Conservation (phyloP, 1,140 invertebrate genomes). For the Laupala kohalensis region DNA sequence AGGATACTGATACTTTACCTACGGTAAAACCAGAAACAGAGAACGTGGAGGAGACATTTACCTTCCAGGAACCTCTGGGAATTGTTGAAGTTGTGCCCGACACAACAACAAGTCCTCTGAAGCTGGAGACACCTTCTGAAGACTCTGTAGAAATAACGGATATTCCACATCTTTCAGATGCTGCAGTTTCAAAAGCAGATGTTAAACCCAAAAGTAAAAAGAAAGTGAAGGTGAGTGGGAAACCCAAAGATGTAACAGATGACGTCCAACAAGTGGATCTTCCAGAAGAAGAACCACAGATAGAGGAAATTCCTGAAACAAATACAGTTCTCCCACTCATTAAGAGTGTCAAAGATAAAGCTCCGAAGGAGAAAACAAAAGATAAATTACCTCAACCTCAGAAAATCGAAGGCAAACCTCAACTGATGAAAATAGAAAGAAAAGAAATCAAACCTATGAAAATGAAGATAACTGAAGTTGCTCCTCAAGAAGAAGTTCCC, state of each 20-base stretch:
- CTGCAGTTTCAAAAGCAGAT: background rate
- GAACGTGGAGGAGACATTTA: too few relatives aligned
- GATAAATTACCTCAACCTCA: conserved; percentile 1
- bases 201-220: conserved; percentile 5
- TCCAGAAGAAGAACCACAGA: background rate
- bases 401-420: conserved; percentile 7
- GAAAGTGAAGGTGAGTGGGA: conserved; percentile 1
- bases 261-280: background rate
- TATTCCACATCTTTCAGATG: background rate
- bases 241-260: conserved; percentile 9
- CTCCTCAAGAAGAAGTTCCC: conserved; percentile 7
- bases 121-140: background rate
- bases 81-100: conserved; percentile 13
- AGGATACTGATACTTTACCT: too few relatives aligned
- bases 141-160: background rate
- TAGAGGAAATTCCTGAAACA: background rate
- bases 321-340: background rate
- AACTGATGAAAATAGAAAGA: conserved; percentile 15
- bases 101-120: conserved; percentile 1
- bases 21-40: too few relatives aligned
- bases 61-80: too few relatives aligned
- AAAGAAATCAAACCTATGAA: conserved; percentile 13
- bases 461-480: conserved; percentile 7
- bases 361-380: conserved; percentile 6
- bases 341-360: background rate